Evolutionary conservation across 2,113 vertebrate genomes (phyloP).

Genomic region (Cygnus atratus): DNA sequence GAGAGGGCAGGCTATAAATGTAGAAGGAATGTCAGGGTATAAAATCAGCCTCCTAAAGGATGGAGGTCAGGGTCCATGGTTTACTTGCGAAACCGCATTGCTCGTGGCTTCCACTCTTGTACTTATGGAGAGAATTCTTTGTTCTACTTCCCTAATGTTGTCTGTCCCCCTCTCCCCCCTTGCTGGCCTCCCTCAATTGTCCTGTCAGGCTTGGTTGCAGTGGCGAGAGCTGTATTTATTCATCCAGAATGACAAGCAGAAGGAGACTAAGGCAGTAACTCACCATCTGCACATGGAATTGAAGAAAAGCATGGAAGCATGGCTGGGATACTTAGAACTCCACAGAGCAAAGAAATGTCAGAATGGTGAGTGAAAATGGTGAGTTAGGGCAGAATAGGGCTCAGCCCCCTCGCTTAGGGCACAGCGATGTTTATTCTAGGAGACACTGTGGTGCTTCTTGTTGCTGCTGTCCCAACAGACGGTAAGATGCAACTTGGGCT

Average conservation of each 20-base stretch:
- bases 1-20: background rate
- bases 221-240: conserved; percentile 77
- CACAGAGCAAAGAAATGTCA: conserved; percentile 70
- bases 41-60: background rate
- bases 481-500: background rate
- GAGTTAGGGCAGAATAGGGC: background rate
- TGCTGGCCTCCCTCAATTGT: background rate
- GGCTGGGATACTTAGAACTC: conserved; percentile 74
- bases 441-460: background rate
- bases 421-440: fast-evolving
- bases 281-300: conserved; percentile 60
- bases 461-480: background rate
- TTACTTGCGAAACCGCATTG: background rate
- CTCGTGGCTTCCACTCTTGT: background rate
- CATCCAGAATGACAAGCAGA: conserved; percentile 60
- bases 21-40: background rate
- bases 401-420: background rate
- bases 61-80: background rate
- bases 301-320: conserved; percentile 69
- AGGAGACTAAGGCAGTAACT: conserved; percentile 67
- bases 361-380: conserved; percentile 65
- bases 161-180: fast-evolving
- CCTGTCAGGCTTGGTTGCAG: conserved; percentile 80
- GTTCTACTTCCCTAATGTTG: background rate
- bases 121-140: background rate